These are phyloP conservation scores for Xerus rutilus DNA, from an alignment of 2,797 vertebrate genomes.

Conservation along the genomic window DNA sequence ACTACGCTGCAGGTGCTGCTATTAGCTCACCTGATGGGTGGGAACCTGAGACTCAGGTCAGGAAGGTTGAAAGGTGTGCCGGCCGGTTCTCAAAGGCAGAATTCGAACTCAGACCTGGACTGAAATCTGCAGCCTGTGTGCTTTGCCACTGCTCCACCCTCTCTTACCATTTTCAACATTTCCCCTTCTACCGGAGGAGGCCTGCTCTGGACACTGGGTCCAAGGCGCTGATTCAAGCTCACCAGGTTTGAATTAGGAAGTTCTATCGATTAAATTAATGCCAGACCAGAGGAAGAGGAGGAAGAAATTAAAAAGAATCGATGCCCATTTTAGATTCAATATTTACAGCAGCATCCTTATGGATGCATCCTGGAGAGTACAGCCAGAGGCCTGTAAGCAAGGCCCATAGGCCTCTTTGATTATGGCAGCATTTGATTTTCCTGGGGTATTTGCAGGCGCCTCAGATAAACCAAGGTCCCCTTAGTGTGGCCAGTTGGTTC, in stretches of 20 bases:
- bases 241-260: constrained; percentile 70
- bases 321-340: background rate
- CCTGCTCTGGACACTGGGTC: background rate
- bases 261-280: constrained; percentile 64
- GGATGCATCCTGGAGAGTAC: background rate
- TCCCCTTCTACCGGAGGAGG: background rate
- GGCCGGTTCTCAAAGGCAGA: background rate
- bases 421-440: background rate
- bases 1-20: background rate
- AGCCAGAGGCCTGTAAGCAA: background rate
- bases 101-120: background rate
- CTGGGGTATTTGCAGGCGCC: rapidly evolving
- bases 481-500: background rate
- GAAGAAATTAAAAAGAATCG: constrained; percentile 21
- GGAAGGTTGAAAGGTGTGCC: background rate
- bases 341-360: background rate
- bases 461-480: rapidly evolving
- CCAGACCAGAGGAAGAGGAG: constrained; percentile 56
- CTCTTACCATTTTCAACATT: background rate
- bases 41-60: background rate
- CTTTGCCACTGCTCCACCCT: rapidly evolving
- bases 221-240: background rate
- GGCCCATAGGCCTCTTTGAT: background rate
- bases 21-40: background rate
- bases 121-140: rapidly evolving